Percentiles rank a stretch among this genome's conserved stretches.
These are phyloP conservation scores for Dendropsophus ebraccatus DNA, from an alignment of 2,113 vertebrate species.

Conservation along the genomic window DNA sequence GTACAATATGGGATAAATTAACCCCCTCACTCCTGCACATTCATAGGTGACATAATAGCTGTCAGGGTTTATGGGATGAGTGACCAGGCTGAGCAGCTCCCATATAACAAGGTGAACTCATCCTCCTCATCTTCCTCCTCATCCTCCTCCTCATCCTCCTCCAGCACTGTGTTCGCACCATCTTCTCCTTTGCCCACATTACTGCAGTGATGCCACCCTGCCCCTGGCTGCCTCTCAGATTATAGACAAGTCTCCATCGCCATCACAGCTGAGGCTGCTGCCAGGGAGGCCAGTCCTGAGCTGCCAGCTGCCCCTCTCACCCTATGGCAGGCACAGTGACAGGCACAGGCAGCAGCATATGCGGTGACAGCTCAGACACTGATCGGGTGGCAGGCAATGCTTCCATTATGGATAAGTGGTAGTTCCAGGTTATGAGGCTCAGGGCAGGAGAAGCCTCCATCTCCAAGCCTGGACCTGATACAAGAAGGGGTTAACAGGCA, in stretches of 20 bases:
- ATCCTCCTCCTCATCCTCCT: no score
- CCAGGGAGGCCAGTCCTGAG: not conserved
- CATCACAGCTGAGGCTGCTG: not conserved
- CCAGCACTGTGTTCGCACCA: no score
- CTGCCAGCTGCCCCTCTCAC: not conserved
- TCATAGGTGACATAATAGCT: not conserved
- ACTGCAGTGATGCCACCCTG: constrained; percentile 11
- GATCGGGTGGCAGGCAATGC: constrained; percentile 16
- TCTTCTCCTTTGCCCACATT: not conserved
- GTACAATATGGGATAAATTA: no score
- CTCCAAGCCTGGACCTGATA: not conserved
- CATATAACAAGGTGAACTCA: not conserved
- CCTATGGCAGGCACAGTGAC: not conserved
- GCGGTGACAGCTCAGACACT: constrained; percentile 17
- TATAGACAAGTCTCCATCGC: not conserved
- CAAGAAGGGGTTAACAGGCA: not conserved
- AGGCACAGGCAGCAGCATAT: constrained; percentile 18
- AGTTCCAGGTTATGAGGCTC: constrained; percentile 44
- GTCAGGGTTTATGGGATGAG: not conserved
- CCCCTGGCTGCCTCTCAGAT: not conserved
- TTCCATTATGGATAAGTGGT: constrained; percentile 49
- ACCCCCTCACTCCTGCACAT: no score
- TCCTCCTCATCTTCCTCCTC: no score
- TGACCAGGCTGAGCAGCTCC: no score
- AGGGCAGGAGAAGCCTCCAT: not conserved